Evolutionary conservation across 2,113 vertebrate species (phyloP).

Genomic region (Clinocottus analis): DNA sequence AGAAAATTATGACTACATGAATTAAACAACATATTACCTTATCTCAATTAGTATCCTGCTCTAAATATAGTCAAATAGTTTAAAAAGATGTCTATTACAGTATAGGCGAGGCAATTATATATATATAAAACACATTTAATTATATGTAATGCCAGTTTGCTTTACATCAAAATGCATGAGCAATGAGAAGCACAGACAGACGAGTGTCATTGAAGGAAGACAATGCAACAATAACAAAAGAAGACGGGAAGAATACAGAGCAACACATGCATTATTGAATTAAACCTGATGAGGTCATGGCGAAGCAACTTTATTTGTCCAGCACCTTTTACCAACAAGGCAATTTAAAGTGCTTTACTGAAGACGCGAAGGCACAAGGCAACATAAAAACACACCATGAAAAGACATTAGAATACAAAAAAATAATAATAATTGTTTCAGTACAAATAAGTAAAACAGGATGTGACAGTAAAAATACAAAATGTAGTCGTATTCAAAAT

Average conservation of each 20-base stretch:
- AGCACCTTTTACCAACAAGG: neutral
- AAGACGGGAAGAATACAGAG: neutral
- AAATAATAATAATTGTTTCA: too few species aligned
- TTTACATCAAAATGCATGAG: conserved; percentile 1
- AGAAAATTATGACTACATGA: neutral
- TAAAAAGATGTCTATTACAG: neutral
- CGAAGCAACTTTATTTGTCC: neutral
- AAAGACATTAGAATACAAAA: neutral
- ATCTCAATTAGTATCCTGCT: neutral
- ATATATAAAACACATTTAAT: neutral
- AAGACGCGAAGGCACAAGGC: neutral
- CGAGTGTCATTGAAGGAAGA: neutral
- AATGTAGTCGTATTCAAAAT: neutral
- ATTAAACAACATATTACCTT: neutral
- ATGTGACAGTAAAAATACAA: neutral
- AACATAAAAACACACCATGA: neutral
- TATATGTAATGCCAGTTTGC: neutral
- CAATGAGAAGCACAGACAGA: neutral
- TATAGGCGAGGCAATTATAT: neutral
- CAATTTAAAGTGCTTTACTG: neutral
- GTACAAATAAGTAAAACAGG: neutral
- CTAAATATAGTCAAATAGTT: neutral
- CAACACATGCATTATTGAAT: conserved; percentile 4
- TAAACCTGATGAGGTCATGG: neutral
- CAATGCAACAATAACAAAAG: neutral